Conservation (phyloP, 2,888 invertebrate genomes). For the Pristionchus japonicus region DNA sequence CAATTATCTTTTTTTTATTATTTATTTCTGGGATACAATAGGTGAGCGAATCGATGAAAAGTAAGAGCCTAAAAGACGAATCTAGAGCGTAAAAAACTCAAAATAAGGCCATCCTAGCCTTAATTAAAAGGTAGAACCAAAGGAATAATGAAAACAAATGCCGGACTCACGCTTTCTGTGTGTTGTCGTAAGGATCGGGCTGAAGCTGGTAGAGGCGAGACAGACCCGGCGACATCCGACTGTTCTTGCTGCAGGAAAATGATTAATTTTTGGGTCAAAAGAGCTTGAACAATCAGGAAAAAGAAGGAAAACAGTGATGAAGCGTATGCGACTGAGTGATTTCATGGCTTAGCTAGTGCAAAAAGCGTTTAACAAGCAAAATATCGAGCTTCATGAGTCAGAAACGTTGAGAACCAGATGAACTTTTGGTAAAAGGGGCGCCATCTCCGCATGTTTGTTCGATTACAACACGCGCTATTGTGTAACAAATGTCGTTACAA, state of each 20-base stretch:
- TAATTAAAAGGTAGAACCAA: neutral
- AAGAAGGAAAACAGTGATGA: neutral
- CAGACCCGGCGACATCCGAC: slow-evolving; percentile 65
- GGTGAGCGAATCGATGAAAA: no score
- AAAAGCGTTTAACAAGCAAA: neutral
- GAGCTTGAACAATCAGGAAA: no score
- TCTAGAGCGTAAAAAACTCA: neutral
- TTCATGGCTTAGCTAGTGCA: neutral
- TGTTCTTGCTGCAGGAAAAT: slow-evolving; percentile 51
- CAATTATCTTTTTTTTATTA: neutral
- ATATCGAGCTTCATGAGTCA: neutral
- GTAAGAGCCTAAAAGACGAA: neutral
- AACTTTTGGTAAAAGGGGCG: no score
- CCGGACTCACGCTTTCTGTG: slow-evolving; percentile 57
- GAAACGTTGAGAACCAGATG: neutral
- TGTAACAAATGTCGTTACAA: slow-evolving; percentile 17
- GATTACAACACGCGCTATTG: slow-evolving; percentile 9
- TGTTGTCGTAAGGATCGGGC: slow-evolving; percentile 72
- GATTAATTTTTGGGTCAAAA: neutral
- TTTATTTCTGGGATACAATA: no score
- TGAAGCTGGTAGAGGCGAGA: slow-evolving; percentile 72
- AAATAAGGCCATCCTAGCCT: neutral
- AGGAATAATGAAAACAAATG: neutral
- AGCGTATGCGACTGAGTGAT: no score
- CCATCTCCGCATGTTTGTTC: slow-evolving; percentile 34